Percentiles rank a stretch among this genome's conserved stretches.
These are phyloP conservation scores for Colostygia pectinataria DNA, from an alignment of 2,888 invertebrate species.

Conservation along the genomic window DNA sequence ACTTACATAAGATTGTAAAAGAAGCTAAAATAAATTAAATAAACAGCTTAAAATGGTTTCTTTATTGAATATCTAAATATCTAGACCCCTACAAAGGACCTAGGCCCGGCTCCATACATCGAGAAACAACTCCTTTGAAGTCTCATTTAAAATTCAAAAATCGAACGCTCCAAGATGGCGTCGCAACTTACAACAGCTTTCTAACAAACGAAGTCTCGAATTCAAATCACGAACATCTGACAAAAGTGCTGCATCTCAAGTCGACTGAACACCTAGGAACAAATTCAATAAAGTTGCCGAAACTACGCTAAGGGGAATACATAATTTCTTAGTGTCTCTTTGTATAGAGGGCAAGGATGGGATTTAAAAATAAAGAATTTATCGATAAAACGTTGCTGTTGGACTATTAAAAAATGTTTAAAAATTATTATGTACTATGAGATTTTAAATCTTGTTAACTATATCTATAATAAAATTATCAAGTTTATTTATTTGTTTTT, in stretches of 20 bases:
- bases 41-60: no score
- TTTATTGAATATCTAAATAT: no score
- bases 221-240: conserved; percentile 71
- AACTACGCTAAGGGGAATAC: conserved; percentile 80
- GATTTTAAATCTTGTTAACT: no score
- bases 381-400: conserved; percentile 27
- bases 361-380: conserved; percentile 8
- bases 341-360: conserved; percentile 63
- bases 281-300: conserved; percentile 81
- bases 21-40: no score
- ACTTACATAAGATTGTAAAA: no score
- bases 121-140: no score
- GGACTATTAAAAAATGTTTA: no score
- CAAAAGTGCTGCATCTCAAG: conserved; percentile 74
- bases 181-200: conserved; percentile 34
- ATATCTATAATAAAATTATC: no score
- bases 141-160: conserved; percentile 36
- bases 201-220: conserved; percentile 43
- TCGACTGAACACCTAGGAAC: conserved; percentile 64
- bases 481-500: no score
- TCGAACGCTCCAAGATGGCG: conserved; percentile 36
- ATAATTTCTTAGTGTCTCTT: conserved; percentile 82
- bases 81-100: no score
- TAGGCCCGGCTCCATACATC: no score
- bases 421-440: no score